These are phyloP conservation scores for Tokudaia muenninki DNA, from an alignment of 2,797 vertebrate genomes.

Conservation along the genomic window DNA sequence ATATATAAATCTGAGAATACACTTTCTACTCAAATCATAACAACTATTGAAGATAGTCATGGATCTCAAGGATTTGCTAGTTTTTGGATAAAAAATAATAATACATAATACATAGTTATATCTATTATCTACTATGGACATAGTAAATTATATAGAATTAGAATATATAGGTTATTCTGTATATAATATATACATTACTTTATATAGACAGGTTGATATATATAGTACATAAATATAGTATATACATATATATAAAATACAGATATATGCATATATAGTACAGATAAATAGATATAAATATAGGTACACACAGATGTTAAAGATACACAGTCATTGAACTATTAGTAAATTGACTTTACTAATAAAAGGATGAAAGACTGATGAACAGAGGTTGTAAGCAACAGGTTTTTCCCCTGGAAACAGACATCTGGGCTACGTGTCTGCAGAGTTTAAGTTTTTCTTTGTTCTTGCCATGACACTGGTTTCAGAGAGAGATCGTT, in stretches of 20 bases:
- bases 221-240: too few species aligned
- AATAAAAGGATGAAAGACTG: not conserved
- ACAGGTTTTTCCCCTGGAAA: not conserved
- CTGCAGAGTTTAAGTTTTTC: not conserved
- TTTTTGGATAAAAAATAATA: not conserved
- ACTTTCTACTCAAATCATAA: not conserved
- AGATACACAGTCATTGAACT: not conserved
- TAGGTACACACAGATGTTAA: not conserved
- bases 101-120: not conserved
- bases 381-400: not conserved
- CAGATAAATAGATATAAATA: not conserved
- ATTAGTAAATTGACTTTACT: not conserved
- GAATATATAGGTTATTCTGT: not conserved
- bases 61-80: not conserved
- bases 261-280: not conserved
- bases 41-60: not conserved
- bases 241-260: too few species aligned
- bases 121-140: not conserved
- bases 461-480: not conserved
- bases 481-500: not conserved
- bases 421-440: not conserved
- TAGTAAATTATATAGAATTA: not conserved
- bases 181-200: not conserved
- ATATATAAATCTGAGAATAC: not conserved
- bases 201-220: not conserved